Evolutionary conservation across 2,888 invertebrate genomes (phyloP).

Genomic region (Pammene aurita): DNA sequence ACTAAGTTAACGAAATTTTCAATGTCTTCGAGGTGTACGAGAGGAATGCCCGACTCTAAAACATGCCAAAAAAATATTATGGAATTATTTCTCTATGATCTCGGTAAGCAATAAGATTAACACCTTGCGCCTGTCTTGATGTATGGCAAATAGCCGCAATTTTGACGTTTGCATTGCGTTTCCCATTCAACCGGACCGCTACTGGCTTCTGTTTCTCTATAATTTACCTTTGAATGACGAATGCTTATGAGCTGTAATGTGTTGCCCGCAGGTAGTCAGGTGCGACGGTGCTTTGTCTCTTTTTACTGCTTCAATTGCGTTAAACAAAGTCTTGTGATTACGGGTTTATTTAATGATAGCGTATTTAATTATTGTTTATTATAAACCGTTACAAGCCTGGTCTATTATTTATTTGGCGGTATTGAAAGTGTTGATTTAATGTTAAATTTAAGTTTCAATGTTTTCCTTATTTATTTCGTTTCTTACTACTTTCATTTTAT

Average conservation of each 20-base stretch:
- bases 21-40: no score
- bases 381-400: not conserved
- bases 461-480: no score
- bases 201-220: slow-evolving; percentile 64
- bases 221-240: slow-evolving; percentile 62
- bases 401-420: slow-evolving; percentile 2
- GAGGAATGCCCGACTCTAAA: no score
- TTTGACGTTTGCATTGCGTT: slow-evolving; percentile 69
- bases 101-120: not conserved
- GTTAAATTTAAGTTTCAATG: no score
- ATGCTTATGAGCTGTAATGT: slow-evolving; percentile 55
- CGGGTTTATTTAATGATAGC: slow-evolving; percentile 13
- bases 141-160: slow-evolving; percentile 69
- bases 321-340: slow-evolving; percentile 27
- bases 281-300: slow-evolving; percentile 24
- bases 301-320: slow-evolving; percentile 12
- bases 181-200: slow-evolving; percentile 58
- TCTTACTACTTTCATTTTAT: no score
- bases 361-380: slow-evolving; percentile 1
- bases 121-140: slow-evolving; percentile 58
- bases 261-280: slow-evolving; percentile 37
- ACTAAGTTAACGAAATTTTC: no score
- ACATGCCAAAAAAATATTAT: no score
- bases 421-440: not conserved
- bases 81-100: no score